Percentiles rank a stretch among this genome's conserved stretches.
Evolutionary conservation across 2,113 vertebrate species (phyloP).

Genomic region (Lepidothrix coronata): DNA sequence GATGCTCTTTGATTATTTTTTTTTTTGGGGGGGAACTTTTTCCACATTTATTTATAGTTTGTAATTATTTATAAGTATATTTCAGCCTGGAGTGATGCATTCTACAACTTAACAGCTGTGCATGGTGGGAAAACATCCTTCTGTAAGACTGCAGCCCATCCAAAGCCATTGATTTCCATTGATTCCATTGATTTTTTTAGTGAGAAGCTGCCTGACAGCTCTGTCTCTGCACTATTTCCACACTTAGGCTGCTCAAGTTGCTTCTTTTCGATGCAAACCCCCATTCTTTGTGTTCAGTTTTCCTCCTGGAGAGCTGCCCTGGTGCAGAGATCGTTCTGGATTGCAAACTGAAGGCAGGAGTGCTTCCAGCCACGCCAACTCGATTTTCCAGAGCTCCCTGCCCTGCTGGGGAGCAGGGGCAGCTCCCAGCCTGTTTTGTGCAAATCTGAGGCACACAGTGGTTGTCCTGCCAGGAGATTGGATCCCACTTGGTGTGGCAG

Average conservation of each 20-base stretch:
- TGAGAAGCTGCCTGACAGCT: fast-evolving
- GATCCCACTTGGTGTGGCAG: not conserved
- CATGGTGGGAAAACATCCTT: not conserved
- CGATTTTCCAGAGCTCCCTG: not conserved
- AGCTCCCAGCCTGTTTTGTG: not conserved
- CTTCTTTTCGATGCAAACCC: not conserved
- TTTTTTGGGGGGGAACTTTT: not conserved
- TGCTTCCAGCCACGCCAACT: not conserved
- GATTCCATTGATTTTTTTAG: not conserved
- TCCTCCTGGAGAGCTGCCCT: not conserved
- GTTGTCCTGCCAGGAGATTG: not conserved
- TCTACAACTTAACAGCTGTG: not conserved
- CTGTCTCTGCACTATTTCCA: not conserved
- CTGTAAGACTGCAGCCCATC: not conserved
- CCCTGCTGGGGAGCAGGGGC: not conserved
- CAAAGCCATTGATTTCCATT: not conserved
- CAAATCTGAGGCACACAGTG: fast-evolving
- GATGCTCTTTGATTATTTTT: not conserved
- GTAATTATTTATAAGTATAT: not conserved
- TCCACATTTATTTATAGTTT: not conserved
- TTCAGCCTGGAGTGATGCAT: not conserved
- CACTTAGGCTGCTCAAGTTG: not conserved
- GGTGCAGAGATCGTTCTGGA: not conserved
- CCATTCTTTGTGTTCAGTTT: not conserved
- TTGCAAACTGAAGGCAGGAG: not conserved